phyloP scores from a whole-genome alignment of 2,113 vertebrate genomes.

The Prinia subflava region DNA sequence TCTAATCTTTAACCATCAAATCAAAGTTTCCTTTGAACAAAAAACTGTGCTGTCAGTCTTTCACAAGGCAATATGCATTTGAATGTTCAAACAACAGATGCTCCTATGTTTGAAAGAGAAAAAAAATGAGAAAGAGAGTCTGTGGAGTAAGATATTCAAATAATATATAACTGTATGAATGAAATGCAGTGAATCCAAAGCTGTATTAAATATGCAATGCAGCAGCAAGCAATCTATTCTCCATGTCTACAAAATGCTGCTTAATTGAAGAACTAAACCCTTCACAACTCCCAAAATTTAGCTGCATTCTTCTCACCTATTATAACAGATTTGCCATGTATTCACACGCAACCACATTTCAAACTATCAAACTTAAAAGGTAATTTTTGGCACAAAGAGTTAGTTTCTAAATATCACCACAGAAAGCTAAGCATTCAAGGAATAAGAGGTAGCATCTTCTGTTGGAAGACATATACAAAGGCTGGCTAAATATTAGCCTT shows the following conservation, averaged over 20 bases:
- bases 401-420: background rate
- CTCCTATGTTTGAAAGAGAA: background rate
- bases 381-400: background rate
- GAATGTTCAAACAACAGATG: background rate
- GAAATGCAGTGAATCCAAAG: background rate
- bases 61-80: background rate
- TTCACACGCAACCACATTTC: fast-evolving
- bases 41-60: background rate
- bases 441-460: background rate
- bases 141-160: background rate
- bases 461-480: background rate
- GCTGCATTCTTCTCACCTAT: background rate
- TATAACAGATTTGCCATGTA: background rate
- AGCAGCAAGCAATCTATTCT: background rate
- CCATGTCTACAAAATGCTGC: background rate
- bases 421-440: background rate
- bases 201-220: background rate
- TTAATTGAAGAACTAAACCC: background rate
- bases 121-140: background rate
- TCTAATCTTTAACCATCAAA: background rate
- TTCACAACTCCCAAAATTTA: background rate
- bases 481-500: background rate
- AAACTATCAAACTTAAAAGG: background rate
- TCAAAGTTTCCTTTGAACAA: background rate
- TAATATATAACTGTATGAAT: background rate